A percentile compares a stretch with the other conserved stretches of the same genome.
Conservation (phyloP, 2,797 vertebrate species). For the Malacoctenus gilli region DNA sequence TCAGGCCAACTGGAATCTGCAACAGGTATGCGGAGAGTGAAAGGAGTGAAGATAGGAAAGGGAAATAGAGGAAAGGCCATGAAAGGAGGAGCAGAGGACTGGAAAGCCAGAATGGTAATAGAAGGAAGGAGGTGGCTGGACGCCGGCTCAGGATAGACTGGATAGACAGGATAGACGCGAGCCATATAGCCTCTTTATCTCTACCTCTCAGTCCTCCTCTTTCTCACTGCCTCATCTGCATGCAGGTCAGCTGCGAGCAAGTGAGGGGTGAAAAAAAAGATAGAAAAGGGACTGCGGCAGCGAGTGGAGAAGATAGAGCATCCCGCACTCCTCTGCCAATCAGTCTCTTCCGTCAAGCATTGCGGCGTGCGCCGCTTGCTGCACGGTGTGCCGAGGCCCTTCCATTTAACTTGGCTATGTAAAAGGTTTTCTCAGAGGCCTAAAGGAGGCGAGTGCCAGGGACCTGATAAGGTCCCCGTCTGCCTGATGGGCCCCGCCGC, state of each 20-base stretch:
- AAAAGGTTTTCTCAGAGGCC: conserved; percentile 76
- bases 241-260: conserved; percentile 72
- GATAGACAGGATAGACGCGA: conserved; percentile 73
- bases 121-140: conserved; percentile 65
- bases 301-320: conserved; percentile 70
- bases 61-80: conserved; percentile 38
- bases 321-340: conserved; percentile 74
- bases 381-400: conserved; percentile 43
- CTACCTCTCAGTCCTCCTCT: conserved; percentile 62
- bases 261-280: conserved; percentile 56
- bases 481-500: conserved; percentile 58
- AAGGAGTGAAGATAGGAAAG: conserved; percentile 38
- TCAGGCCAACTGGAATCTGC: conserved; percentile 37
- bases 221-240: conserved; percentile 68
- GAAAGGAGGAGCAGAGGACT: conserved; percentile 63
- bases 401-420: conserved; percentile 73
- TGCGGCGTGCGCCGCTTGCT: conserved; percentile 48
- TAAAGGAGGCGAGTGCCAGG: conserved; percentile 64
- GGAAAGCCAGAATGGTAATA: conserved; percentile 64
- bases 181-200: conserved; percentile 75
- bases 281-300: conserved; percentile 57
- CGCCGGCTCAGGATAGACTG: conserved; percentile 56
- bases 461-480: conserved; percentile 72
- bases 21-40: conserved; percentile 50
- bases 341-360: conserved; percentile 72